These are phyloP conservation scores for Gorsachius goisagi DNA, from an alignment of 2,113 vertebrate genomes.

Conservation along the genomic window DNA sequence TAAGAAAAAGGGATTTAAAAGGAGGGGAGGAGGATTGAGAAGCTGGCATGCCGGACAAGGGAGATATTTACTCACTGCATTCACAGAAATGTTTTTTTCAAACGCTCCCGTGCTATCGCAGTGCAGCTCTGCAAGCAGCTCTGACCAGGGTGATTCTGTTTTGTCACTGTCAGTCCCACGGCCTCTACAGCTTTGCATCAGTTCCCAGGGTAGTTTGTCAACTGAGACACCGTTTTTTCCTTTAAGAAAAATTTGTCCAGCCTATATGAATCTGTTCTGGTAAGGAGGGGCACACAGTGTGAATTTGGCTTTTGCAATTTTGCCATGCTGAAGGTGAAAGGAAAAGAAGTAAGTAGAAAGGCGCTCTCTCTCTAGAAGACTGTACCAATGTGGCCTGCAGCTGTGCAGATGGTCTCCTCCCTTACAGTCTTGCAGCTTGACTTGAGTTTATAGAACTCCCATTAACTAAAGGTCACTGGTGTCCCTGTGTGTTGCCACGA, in stretches of 20 bases:
- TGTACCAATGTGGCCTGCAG: neutral
- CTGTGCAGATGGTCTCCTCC: neutral
- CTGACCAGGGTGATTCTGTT: neutral
- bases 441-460: neutral
- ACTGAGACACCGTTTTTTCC: neutral
- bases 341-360: neutral
- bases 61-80: neutral
- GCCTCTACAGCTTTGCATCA: neutral
- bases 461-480: conserved; percentile 15
- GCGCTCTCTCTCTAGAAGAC: neutral
- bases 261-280: accelerated
- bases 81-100: neutral
- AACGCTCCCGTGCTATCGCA: neutral
- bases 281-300: neutral
- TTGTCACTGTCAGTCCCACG: neutral
- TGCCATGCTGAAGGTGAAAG: neutral
- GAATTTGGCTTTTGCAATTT: neutral
- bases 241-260: neutral
- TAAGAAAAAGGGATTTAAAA: neutral
- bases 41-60: neutral
- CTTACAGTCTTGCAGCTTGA: neutral
- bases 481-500: neutral
- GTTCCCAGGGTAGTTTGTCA: neutral
- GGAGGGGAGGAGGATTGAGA: neutral
- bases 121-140: neutral